Percentiles rank a stretch among this genome's conserved stretches.
Evolutionary conservation across 2,888 invertebrate genomes (phyloP).

Genomic region (Leucoptera coffeella): DNA sequence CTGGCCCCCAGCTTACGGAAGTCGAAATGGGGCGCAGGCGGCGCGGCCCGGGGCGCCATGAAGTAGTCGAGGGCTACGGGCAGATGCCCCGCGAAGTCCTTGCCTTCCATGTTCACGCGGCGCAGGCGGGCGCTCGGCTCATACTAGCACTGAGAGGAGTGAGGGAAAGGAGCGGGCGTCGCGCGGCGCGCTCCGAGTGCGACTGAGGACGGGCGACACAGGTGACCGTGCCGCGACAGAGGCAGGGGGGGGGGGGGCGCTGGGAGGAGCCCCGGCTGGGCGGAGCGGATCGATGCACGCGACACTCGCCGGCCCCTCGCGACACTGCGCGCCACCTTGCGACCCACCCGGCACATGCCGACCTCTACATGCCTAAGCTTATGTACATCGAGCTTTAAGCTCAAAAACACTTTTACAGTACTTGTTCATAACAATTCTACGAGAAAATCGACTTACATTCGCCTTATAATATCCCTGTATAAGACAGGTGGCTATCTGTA

Average conservation of each 20-base stretch:
- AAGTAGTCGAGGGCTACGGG: slow-evolving; percentile 47
- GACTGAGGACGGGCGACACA: slow-evolving; percentile 53
- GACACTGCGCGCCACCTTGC: slow-evolving; percentile 25
- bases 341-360: no score
- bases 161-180: slow-evolving; percentile 40
- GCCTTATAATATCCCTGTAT: no score
- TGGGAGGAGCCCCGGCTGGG: slow-evolving; percentile 20
- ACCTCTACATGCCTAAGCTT: no score
- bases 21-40: slow-evolving; percentile 85
- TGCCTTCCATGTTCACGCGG: slow-evolving; percentile 43
- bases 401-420: no score
- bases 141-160: slow-evolving; percentile 22
- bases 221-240: slow-evolving; percentile 48
- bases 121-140: slow-evolving; percentile 16
- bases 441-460: no score
- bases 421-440: no score
- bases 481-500: no score
- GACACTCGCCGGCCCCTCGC: slow-evolving; percentile 30
- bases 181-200: slow-evolving; percentile 55
- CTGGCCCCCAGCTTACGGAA: slow-evolving; percentile 69
- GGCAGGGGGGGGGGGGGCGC: slow-evolving; percentile 28
- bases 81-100: slow-evolving; percentile 41
- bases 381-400: no score
- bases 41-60: slow-evolving; percentile 59
- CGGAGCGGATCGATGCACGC: slow-evolving; percentile 46